Percentiles rank a stretch among this genome's conserved stretches.
Evolutionary conservation across 2,888 invertebrate genomes (phyloP).

Genomic region (Trachelus stipa): DNA sequence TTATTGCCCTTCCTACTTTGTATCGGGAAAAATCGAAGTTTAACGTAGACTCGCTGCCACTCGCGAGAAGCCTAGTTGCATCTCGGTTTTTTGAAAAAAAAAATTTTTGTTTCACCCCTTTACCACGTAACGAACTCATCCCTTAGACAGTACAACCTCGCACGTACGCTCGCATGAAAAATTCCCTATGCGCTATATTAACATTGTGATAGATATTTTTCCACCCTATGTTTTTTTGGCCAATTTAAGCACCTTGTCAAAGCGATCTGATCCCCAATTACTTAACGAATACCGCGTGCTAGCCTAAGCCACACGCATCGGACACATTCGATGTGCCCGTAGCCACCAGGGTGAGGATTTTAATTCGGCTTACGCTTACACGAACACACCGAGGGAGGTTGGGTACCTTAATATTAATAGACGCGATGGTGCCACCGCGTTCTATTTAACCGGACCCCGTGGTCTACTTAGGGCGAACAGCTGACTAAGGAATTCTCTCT

Average conservation of each 20-base stretch:
- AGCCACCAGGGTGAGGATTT: neutral
- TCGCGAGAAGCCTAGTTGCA: neutral
- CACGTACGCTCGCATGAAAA: neutral
- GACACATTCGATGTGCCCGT: no score
- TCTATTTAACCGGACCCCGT: conserved; percentile 6
- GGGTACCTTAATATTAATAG: conserved; percentile 4
- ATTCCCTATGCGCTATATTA: neutral
- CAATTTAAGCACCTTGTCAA: neutral
- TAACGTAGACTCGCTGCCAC: neutral
- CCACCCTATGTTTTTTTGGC: neutral
- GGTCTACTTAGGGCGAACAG: conserved; percentile 3
- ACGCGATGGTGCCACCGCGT: neutral
- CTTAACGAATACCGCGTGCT: neutral
- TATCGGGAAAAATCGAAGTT: neutral
- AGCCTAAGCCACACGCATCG: neutral
- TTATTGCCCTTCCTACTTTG: neutral
- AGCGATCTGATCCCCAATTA: neutral
- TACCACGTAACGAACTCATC: neutral
- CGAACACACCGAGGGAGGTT: neutral
- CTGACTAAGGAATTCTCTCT: conserved; percentile 6
- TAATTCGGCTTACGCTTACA: conserved; percentile 1
- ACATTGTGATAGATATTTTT: neutral
- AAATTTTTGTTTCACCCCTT: neutral
- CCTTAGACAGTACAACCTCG: neutral
- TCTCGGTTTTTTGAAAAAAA: no score